A percentile compares a stretch with the other conserved stretches of the same genome.
These are phyloP conservation scores for Platyscapa corneri DNA, from an alignment of 1,140 invertebrate genomes.

Conservation along the genomic window DNA sequence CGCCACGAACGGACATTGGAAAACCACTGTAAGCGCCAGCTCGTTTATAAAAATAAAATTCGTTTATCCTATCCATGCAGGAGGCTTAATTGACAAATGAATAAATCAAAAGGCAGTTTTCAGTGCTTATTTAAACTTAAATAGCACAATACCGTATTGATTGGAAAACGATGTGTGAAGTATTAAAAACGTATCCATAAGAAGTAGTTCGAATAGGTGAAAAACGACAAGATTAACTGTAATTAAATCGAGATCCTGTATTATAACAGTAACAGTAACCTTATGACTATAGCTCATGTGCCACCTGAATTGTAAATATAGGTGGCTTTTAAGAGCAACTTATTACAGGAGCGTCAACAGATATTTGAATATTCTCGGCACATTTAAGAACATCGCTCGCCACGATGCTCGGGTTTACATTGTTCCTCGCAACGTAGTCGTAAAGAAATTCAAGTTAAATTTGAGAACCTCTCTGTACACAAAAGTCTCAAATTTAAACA, in stretches of 20 bases:
- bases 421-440: neutral
- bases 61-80: neutral
- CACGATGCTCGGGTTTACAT: neutral
- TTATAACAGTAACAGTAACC: neutral
- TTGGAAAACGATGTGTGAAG: neutral
- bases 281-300: neutral
- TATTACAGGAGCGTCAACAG: neutral
- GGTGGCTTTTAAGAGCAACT: neutral
- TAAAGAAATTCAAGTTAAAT: constrained; percentile 24
- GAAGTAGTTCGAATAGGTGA: neutral
- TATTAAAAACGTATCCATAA: neutral
- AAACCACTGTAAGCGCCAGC: constrained; percentile 30
- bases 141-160: neutral
- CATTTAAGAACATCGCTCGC: neutral
- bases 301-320: neutral
- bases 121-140: neutral
- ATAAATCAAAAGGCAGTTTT: constrained; percentile 47
- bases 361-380: neutral
- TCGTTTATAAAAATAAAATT: constrained; percentile 36
- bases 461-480: neutral
- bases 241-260: neutral
- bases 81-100: constrained; percentile 48
- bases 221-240: neutral
- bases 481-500: constrained; percentile 36
- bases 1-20: constrained; percentile 30